A percentile compares a stretch with the other conserved stretches of the same genome.
Conservation (phyloP, 1,140 invertebrate species). For the Bombus confusus region DNA sequence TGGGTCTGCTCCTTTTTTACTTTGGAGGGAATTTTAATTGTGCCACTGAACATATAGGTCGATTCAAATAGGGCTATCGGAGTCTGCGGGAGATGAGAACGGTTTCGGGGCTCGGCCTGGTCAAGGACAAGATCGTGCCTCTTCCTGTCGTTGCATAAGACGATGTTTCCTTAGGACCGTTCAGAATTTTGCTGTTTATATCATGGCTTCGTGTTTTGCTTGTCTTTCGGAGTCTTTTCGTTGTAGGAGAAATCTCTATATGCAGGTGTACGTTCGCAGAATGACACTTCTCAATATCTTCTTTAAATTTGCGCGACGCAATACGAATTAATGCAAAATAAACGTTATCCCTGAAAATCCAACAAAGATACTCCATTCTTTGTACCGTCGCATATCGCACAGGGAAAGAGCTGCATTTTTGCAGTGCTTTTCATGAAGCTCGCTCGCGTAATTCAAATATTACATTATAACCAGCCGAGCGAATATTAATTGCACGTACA, state of each 20-base stretch:
- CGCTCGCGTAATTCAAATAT: not conserved
- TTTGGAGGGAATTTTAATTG: constrained; percentile 32
- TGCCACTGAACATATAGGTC: constrained; percentile 18
- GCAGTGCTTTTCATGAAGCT: not conserved
- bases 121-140: not conserved
- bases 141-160: not conserved
- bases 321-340: not conserved
- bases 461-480: not conserved
- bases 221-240: not conserved
- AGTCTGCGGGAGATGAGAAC: not conserved
- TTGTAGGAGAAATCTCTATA: not conserved
- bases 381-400: not conserved
- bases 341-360: not conserved
- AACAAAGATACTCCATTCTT: not conserved
- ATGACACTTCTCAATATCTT: not conserved
- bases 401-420: not conserved
- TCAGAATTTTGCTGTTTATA: not conserved
- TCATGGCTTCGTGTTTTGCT: not conserved
- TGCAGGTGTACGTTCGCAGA: too few relatives aligned
- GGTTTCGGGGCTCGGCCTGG: too few relatives aligned
- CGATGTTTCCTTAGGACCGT: not conserved
- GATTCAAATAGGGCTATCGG: not conserved
- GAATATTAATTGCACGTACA: too few relatives aligned
- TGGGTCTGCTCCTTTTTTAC: not conserved
- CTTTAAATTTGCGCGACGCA: too few relatives aligned